Conservation (phyloP, 2,888 invertebrate species). For the Tipula confusa region DNA sequence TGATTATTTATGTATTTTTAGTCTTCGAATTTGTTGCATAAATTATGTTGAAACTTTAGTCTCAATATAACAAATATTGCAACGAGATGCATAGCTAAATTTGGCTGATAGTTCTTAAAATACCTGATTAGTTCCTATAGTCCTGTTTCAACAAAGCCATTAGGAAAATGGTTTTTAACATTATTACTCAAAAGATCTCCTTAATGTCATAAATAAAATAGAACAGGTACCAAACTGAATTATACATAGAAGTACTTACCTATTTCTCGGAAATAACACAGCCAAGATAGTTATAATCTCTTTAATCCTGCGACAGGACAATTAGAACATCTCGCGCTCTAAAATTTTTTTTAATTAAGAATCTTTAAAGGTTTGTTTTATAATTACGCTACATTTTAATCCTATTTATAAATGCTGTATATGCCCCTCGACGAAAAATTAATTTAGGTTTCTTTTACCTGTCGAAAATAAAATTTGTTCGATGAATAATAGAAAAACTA, state of each 20-base stretch:
- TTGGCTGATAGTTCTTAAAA: too few relatives aligned
- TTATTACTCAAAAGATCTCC: too few relatives aligned
- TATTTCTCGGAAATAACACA: too few relatives aligned
- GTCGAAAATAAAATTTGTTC: not conserved
- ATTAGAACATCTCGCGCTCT: not conserved
- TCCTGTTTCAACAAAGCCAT: too few relatives aligned
- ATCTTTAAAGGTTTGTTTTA: not conserved
- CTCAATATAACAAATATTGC: not conserved
- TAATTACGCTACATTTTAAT: not conserved
- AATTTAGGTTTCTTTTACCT: not conserved
- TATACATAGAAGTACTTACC: too few relatives aligned
- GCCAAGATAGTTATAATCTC: too few relatives aligned
- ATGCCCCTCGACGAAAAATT: not conserved
- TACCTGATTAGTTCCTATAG: too few relatives aligned
- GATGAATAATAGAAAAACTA: not conserved
- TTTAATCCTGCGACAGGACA: not conserved
- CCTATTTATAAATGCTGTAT: not conserved
- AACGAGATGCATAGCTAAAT: too few relatives aligned
- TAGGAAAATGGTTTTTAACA: too few relatives aligned
- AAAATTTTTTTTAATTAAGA: not conserved
- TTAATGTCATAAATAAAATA: too few relatives aligned
- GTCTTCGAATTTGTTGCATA: not conserved
- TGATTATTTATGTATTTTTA: not conserved
- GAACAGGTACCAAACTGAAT: too few relatives aligned
- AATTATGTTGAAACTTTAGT: not conserved